Base-by-base conservation (phyloP, 1,140 invertebrate species). In the Leguminivora glycinivorella region DNA sequence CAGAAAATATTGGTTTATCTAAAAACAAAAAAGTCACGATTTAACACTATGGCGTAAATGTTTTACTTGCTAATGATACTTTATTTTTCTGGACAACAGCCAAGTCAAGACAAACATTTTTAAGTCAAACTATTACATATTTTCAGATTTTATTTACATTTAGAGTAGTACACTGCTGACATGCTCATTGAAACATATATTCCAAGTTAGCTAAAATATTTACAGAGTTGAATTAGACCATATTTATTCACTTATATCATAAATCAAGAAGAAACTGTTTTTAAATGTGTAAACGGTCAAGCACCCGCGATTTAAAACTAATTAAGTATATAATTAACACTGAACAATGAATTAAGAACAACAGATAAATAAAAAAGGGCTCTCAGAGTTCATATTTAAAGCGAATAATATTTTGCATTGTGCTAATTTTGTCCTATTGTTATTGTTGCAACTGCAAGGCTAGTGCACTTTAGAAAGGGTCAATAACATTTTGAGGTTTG, bases 1-100 rank as follows among this genome's bases (percentile, higher is more conserved):
- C 94, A 22, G 98, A 98, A 93, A 98, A 99, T 91, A 99, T 99
- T 72, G 98, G 96, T 85, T 97, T 96, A 72, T 96, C 97, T 98
- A 84, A 58, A 94, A 93, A 78, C 75, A 81, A 81, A 81, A 19
- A 52, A 1, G 75, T 71, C 67, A 52, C 73, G 14, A 38, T 38
- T 14, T 14, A 38, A 38, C 31, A 38, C 34, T 3, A 38, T 34
- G 2, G 9, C 34, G 14, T 2, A 6, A 38, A 14, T 14, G 1
- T 12, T 38, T 70, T 66, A 40, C 47, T 24, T 60, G 56, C 66
- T 76, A 66, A 67, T 63, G 60, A 40, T 70, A 58, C n/a, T 73
- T 40, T 17, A 17, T n/a, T 43, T 43, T 43, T 7, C 4, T 17
- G n/a, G 40, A 4, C 5, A 0, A 2, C 12, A 14, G 10, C 34